Evolutionary conservation across 2,113 vertebrate genomes (phyloP), one percentile per base, ranked within the genome.

Genomic region (Athene cunicularia): DNA sequence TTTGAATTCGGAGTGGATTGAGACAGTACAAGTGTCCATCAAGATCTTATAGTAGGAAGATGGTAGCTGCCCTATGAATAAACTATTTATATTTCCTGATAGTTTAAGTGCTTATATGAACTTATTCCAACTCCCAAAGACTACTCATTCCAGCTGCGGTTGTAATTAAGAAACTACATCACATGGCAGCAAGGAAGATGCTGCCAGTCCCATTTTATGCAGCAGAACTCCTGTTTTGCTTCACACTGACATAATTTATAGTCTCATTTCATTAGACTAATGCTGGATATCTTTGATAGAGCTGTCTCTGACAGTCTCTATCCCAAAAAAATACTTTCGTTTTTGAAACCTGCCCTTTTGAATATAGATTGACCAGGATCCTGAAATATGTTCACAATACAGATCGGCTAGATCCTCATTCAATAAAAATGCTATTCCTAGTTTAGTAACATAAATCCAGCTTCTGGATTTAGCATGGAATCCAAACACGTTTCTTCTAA

Each of bases 11-110:
- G 97, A 95, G 97, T 72, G 94, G 97, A 95, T 89, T 95, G 96
- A 98, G 97, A 63, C 88, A 94, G 94, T 95, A 94, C 88, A 93
- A 98, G 87, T 80, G 97, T 98, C 98, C 98, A 98, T 98, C 97
- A 98, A 95, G 97, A 96, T 95, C 77, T 84, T 80, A 70, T 23
- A 97, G 97, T 79, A 96, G 96, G 93, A 93, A 88, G 94, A 93
- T 90, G 91, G 93, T 87, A 93, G 97, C 93, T 94, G 76, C 95
- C 94, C 94, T 63, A 88, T 67, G 90, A 98, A 97, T 98, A 96
- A 98, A 96, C 97, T 94, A 97, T 97, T 98, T 98, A n/a, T 97
- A 96, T 95, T 97, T 98, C 94, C 94, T 97, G 96, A 97, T 97
- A 97, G 97, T 97, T 45, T 97, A 98, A 98, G 97, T 98, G 98